Conservation (phyloP, 2,888 invertebrate genomes). For the Mythimna lalbum region DNA sequence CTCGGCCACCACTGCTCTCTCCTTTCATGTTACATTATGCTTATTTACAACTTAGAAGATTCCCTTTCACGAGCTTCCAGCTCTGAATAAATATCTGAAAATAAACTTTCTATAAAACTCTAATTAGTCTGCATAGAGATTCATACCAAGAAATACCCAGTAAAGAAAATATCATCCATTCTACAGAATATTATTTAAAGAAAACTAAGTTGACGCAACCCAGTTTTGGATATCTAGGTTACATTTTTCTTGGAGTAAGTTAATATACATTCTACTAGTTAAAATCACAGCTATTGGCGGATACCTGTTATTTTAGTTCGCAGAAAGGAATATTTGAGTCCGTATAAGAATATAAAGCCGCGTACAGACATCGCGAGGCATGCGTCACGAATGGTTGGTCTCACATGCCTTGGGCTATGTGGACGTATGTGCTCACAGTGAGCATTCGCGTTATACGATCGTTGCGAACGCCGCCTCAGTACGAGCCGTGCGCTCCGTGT, state of each 20-base stretch:
- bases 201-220: constrained; percentile 13
- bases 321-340: not conserved
- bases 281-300: constrained; percentile 19
- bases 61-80: not conserved
- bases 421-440: too few species aligned
- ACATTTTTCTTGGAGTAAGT: constrained; percentile 13
- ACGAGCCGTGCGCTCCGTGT: too few species aligned
- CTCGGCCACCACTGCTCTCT: too few species aligned
- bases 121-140: not conserved
- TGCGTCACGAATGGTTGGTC: too few species aligned
- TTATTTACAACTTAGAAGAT: not conserved
- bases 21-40: too few species aligned
- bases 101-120: not conserved
- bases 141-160: not conserved
- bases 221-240: constrained; percentile 1
- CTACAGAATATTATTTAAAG: constrained; percentile 4
- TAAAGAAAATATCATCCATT: constrained; percentile 16
- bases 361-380: too few species aligned
- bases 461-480: too few species aligned
- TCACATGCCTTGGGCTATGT: too few species aligned
- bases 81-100: not conserved
- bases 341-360: not conserved
- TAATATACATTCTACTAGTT: constrained; percentile 1
- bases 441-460: too few species aligned
- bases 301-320: not conserved